These are phyloP conservation scores for Thunnus albacares DNA, from an alignment of 2,797 vertebrate species.

Conservation along the genomic window DNA sequence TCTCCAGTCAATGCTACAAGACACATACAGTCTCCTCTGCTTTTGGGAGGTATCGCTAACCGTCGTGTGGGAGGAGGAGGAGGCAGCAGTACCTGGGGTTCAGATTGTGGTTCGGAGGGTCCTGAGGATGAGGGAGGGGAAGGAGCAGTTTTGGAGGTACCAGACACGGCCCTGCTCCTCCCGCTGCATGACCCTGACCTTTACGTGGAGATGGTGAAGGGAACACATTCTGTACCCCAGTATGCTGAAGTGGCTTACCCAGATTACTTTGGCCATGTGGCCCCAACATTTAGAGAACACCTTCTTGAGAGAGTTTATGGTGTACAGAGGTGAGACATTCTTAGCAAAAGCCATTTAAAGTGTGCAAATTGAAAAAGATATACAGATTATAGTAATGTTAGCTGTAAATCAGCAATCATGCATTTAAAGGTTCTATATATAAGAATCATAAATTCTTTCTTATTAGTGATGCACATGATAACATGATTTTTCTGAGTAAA, in stretches of 20 bases:
- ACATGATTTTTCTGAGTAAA: too few relatives aligned
- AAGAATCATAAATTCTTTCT: too few relatives aligned
- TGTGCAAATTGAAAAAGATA: neutral
- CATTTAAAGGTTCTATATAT: too few relatives aligned
- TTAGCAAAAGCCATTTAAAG: neutral
- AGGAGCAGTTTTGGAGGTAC: slow-evolving; percentile 86
- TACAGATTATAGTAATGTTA: neutral
- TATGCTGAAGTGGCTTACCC: slow-evolving; percentile 98
- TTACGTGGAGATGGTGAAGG: slow-evolving; percentile 95
- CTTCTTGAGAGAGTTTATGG: slow-evolving; percentile 95
- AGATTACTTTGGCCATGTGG: slow-evolving; percentile 97
- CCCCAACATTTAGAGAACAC: slow-evolving; percentile 92
- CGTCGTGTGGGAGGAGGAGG: slow-evolving; percentile 86
- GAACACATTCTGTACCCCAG: slow-evolving; percentile 91
- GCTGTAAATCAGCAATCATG: neutral
- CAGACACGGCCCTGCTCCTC: slow-evolving; percentile 88
- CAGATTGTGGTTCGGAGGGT: slow-evolving; percentile 88
- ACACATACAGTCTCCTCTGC: slow-evolving; percentile 79
- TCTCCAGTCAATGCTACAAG: slow-evolving; percentile 62
- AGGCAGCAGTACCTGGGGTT: slow-evolving; percentile 81
- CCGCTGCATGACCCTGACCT: slow-evolving; percentile 95
- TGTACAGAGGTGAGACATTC: slow-evolving; percentile 93
- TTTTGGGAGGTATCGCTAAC: slow-evolving; percentile 70
- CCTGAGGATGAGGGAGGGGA: slow-evolving; percentile 91
- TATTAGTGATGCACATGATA: too few relatives aligned